phyloP scores from a whole-genome alignment of 2,888 invertebrate genomes.

The Tetropium fuscum region DNA sequence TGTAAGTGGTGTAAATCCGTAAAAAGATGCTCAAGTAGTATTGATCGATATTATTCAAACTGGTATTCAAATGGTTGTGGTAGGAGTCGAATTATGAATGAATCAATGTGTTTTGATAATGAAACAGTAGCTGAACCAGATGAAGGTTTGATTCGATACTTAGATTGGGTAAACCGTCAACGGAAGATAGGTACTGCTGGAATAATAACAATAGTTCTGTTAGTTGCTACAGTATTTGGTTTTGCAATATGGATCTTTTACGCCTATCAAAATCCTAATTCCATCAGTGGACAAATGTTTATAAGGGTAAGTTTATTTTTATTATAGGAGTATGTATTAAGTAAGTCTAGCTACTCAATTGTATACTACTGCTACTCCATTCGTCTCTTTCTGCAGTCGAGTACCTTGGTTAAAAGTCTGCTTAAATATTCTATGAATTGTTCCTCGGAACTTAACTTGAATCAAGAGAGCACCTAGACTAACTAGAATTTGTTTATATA shows the following conservation, averaged over 20 bases:
- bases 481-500: no score
- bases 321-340: no score
- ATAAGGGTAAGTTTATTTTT: constrained; percentile 90
- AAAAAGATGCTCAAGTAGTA: constrained; percentile 88
- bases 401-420: no score
- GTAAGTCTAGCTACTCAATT: no score
- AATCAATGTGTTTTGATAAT: constrained; percentile 54
- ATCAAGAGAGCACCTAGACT: no score
- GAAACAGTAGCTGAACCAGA: no score
- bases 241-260: constrained; percentile 88
- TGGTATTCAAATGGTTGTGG: constrained; percentile 79
- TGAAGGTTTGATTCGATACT: constrained; percentile 33
- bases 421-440: no score
- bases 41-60: constrained; percentile 88
- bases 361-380: no score
- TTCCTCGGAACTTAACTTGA: no score
- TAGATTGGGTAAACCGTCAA: constrained; percentile 24
- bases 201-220: constrained; percentile 76
- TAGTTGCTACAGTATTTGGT: constrained; percentile 76
- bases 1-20: constrained; percentile 90
- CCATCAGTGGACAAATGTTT: constrained; percentile 94
- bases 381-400: no score
- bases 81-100: constrained; percentile 54
- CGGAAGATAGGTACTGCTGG: constrained; percentile 68
- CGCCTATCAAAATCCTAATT: constrained; percentile 97